Evolutionary conservation across 2,797 vertebrate genomes (phyloP), one percentile per base, ranked within the genome.

Genomic region (Hippoglossus hippoglossus): DNA sequence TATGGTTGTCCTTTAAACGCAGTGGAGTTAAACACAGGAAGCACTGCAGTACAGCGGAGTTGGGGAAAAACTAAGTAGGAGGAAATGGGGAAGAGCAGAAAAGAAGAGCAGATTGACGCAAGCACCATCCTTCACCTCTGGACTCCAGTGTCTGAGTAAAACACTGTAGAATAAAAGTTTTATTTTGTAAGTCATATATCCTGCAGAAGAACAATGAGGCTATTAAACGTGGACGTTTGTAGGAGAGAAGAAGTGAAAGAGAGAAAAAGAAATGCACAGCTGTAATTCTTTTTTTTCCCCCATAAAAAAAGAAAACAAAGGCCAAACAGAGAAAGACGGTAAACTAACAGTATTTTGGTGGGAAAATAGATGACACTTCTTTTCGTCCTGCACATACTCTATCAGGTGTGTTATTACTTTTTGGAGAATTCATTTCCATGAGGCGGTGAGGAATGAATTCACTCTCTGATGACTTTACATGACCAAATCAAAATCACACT

Each of bases 401-500:
- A 5, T 54, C 26, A 39, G 53, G 6, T 51, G 19, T 6, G 15
- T 6, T 15, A 16, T 39, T 63, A 24, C 49, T 18, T 34, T 75
- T 67, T 41, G 18, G 22, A 34, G 18, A 79, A 74, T 63, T 44
- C 0, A 21, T 72, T 79, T 69, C 73, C 46, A 51, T 0, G 8
- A 36, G 13, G 12, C n/a, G 55, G 31, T 22, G 5, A 65, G 10
- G 41, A 39, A 44, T 54, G 26, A 72, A 76, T 58, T 73, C 18
- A 44, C 26, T 67, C 67, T 51, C 28, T 25, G 63, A 56, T 39
- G 47, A n/a, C 64, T 62, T 46, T 55, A 44, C 28, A 61, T 21
- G 71, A 56, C 24, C 28, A 70, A 60, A 71, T 60, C 4, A 11
- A 73, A 76, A 79, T 76, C 71, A 53, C 19, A 50, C 56, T 31